A percentile compares a stretch with the other conserved stretches of the same genome.
phyloP scores from a whole-genome alignment of 2,888 invertebrate genomes.

The Drepana falcataria region DNA sequence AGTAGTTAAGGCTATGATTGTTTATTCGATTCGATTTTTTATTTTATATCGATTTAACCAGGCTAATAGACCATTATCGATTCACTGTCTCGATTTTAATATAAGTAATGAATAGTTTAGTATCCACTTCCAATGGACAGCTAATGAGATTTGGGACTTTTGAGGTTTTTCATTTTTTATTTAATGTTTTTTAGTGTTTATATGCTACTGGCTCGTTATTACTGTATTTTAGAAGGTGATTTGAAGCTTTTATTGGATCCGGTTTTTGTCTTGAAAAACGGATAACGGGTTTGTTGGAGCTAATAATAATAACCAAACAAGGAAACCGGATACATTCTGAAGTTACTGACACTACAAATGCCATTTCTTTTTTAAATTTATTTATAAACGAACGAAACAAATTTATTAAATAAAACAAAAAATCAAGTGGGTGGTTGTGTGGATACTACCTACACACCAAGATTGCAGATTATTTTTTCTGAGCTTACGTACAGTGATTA shows the following conservation, averaged over 20 bases:
- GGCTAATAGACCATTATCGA: constrained; percentile 3
- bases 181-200: neutral
- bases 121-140: neutral
- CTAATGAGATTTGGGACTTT: constrained; percentile 1
- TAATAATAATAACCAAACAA: too few relatives aligned
- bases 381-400: too few relatives aligned
- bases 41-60: constrained; percentile 1
- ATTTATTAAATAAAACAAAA: too few relatives aligned
- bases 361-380: too few relatives aligned
- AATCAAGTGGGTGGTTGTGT: too few relatives aligned
- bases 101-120: constrained; percentile 2
- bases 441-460: too few relatives aligned
- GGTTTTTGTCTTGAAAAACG: too few relatives aligned
- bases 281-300: too few relatives aligned
- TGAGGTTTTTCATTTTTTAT: neutral
- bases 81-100: neutral
- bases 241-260: neutral
- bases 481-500: too few relatives aligned
- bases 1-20: constrained; percentile 40
- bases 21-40: neutral
- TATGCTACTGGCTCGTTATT: neutral
- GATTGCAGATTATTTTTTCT: too few relatives aligned
- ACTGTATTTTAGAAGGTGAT: neutral
- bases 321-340: too few relatives aligned
- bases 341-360: too few relatives aligned